Base-by-base conservation (phyloP, 2,888 invertebrate genomes). In the Cephus nigrinus region DNA sequence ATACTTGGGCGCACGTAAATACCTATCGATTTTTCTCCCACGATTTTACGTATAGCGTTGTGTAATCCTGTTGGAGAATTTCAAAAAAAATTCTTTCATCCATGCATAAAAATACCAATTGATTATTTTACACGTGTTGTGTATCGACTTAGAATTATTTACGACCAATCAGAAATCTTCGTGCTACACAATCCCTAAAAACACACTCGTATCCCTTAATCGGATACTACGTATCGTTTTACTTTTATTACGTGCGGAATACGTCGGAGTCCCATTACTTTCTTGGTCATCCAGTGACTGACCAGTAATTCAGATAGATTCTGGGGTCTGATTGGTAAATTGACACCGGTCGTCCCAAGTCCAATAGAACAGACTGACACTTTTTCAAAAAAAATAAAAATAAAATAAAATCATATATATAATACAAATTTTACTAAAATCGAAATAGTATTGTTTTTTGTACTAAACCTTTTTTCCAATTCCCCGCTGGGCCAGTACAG, bases 241-340 rank as follows among this genome's bases (percentile, higher is more conserved):
- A 78, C 82, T 76, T 82, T 76, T 71, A 78, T 84, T 80, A 77
- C 75, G 33, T 35, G 68, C 69, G 79, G 78, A 83, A 84, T 76
- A 79, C 76, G 79, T 9, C 5, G 82, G 81, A 82, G 80, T 80
- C 78, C 80, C 75, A 76, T 86, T 87, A 82, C 80, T 81, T 81
- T 83, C 80, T 81, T 80, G 69, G 80, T 79, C 79, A 80, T 75
- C 75, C 35, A 74, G 32, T 80, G 80, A 77, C 81, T 80, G 71
- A 12, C 68, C 55, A 31, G 75, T 74, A 78, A 78, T 78, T 80
- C 78, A 75, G 75, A 73, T 76, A 68, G 74, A 75, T 82, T 77
- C 75, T 68, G 31, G 69, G 55, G n/a, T 23, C 36, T 86, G 88
- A 89, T 89, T 89, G 86, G 89, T 87, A 89, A 89, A 78, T 81